A percentile compares a stretch with the other conserved stretches of the same genome.
phyloP scores from a whole-genome alignment of 1,140 invertebrate species.

The Drosophila subpulchrella region DNA sequence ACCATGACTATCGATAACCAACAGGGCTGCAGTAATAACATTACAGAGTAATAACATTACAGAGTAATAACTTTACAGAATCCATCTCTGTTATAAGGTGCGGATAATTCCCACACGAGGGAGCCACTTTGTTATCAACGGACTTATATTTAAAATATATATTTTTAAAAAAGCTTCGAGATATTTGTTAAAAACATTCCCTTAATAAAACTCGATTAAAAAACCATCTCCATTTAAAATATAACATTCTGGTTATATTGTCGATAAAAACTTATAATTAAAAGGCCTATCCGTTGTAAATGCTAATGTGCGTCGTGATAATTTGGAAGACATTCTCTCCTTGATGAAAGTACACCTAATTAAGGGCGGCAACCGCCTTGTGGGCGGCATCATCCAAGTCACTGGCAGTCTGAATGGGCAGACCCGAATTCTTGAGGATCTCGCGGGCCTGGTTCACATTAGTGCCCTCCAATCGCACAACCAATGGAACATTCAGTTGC shows the following conservation, averaged over 20 bases:
- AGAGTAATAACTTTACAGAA: background rate
- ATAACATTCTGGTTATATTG: slow-evolving; percentile 19
- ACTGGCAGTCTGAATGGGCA: slow-evolving; percentile 92
- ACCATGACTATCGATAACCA: background rate
- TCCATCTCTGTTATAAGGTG: background rate
- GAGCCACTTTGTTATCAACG: background rate
- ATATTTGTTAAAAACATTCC: too few species aligned
- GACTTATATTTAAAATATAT: background rate
- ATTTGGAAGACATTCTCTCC: slow-evolving; percentile 33
- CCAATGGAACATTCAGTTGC: slow-evolving; percentile 93
- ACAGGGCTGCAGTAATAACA: background rate
- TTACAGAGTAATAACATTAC: background rate
- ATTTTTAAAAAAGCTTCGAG: too few species aligned
- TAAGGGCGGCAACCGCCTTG: slow-evolving; percentile 89
- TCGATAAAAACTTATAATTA: slow-evolving; percentile 32
- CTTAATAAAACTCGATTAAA: background rate
- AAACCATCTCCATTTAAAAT: background rate
- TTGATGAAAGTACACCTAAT: slow-evolving; percentile 3
- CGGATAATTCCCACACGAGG: background rate
- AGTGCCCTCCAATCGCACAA: slow-evolving; percentile 97
- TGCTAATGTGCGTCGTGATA: slow-evolving; percentile 63
- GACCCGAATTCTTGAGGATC: slow-evolving; percentile 92
- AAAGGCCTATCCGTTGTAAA: slow-evolving; percentile 49
- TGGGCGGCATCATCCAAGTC: slow-evolving; percentile 96
- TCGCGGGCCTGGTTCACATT: slow-evolving; percentile 87